Evolutionary conservation across 2,797 vertebrate species (phyloP), one percentile per base, ranked within the genome.

Genomic region (Centroberyx gerrardi): DNA sequence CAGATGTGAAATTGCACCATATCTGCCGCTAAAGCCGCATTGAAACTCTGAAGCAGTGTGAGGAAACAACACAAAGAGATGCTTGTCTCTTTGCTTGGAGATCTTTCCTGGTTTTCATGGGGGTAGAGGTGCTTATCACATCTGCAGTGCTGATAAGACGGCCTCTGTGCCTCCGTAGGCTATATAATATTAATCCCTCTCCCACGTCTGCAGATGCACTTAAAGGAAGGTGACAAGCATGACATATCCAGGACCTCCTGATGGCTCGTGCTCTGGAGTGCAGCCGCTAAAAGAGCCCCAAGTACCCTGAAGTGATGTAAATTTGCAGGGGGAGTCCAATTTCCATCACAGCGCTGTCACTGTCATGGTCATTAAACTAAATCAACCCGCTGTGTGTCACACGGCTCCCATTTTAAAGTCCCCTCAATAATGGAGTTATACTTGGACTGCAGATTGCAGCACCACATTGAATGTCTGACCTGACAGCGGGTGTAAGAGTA

Each of bases 231-330:
- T 95, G 95, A 96, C 95, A 94, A 92, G 94, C 94, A 90, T 95
- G 94, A 95, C 94, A 95, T 91, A 95, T 95, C 93, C 94, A 94
- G 95, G 95, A 95, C 94, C 94, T 95, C 94, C 93, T 94, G 94
- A 96, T 92, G 95, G 92, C 93, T 95, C 87, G 59, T 88, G 92
- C 92, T 92, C 91, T 80, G 86, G 87, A 93, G 93, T 91, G 89
- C 90, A 92, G 93, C 92, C 92, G 86, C 92, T 93, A 92, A 93
- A 94, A 92, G 90, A 94, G 91, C 90, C 92, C 86, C 88, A 87
- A 95, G 91, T 93, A 94, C 93, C 93, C 93, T 94, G 91, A 93
- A 95, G 93, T 94, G 92, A 93, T 93, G 92, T 92, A 91, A 90
- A 94, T 94, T 92, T 93, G 92, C 91, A 88, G 87, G 92, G 93